A percentile compares a stretch with the other conserved stretches of the same genome.
These are phyloP conservation scores for Astyanax mexicanus DNA, from an alignment of 2,797 vertebrate species.

Conservation along the genomic window DNA sequence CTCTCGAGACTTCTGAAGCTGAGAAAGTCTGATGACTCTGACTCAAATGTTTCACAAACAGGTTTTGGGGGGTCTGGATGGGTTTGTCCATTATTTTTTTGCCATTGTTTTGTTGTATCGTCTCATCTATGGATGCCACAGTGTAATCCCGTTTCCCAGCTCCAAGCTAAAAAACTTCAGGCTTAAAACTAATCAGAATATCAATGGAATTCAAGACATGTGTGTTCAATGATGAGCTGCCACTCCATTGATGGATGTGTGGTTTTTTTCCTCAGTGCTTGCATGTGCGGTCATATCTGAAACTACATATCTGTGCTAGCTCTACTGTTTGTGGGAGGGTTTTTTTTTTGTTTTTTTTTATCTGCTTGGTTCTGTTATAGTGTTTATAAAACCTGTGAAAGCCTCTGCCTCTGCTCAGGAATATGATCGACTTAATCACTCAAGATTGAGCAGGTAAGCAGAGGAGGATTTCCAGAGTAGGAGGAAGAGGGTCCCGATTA, in stretches of 20 bases:
- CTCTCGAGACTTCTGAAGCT: constrained; percentile 27
- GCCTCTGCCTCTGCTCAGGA: constrained; percentile 7
- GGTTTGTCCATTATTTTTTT: constrained; percentile 1
- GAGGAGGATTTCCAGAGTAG: constrained; percentile 2
- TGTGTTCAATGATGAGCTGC: constrained; percentile 69
- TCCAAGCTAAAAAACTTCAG: not conserved
- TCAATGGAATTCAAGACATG: constrained; percentile 80
- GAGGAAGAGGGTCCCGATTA: not conserved
- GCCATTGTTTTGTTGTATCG: not conserved
- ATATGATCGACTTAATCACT: constrained; percentile 25
- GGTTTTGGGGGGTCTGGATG: not conserved
- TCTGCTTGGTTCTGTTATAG: constrained; percentile 35
- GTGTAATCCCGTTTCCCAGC: constrained; percentile 41
- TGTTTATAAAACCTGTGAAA: constrained; percentile 41
- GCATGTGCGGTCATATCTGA: constrained; percentile 70
- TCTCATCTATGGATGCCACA: constrained; percentile 26
- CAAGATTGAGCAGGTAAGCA: constrained; percentile 45
- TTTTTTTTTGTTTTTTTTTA: constrained; percentile 6
- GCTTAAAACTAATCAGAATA: constrained; percentile 57
- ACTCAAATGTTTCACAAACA: constrained; percentile 2
- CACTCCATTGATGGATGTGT: constrained; percentile 66
- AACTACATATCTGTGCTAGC: constrained; percentile 42
- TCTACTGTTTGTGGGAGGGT: constrained; percentile 5
- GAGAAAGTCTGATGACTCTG: constrained; percentile 35
- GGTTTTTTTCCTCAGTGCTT: constrained; percentile 60